Evolutionary conservation across 2,113 vertebrate genomes (phyloP).

Genomic region (Sorex fumeus): DNA sequence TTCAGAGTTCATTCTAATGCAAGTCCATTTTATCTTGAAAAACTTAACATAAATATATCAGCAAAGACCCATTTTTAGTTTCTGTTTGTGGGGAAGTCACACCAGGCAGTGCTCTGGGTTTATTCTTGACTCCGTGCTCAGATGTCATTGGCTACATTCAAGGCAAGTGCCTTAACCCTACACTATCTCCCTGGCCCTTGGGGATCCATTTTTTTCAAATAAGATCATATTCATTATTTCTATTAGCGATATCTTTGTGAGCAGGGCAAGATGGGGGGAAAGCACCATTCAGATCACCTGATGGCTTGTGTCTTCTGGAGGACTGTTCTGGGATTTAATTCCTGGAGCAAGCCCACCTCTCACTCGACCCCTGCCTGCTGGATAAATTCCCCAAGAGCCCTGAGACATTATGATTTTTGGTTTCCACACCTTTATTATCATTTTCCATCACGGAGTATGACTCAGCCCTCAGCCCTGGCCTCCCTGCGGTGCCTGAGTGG

Average conservation of each 20-base stretch:
- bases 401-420: too few relatives aligned
- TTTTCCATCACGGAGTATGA: neutral
- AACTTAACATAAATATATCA: neutral
- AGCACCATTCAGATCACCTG: neutral
- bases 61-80: conserved; percentile 18
- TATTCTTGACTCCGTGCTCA: too few relatives aligned
- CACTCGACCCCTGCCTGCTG: neutral
- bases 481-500: neutral
- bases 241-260: neutral
- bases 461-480: neutral
- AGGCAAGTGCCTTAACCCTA: too few relatives aligned
- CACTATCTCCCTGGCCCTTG: too few relatives aligned
- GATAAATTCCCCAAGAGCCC: too few relatives aligned
- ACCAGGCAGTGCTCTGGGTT: too few relatives aligned
- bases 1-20: neutral
- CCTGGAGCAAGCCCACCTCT: neutral
- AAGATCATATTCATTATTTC: neutral
- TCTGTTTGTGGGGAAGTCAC: too few relatives aligned
- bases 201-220: neutral
- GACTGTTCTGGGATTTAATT: neutral
- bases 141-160: too few relatives aligned
- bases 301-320: neutral
- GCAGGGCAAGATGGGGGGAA: neutral
- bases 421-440: neutral
- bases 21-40: neutral